These are phyloP conservation scores for Pholis gunnellus DNA, from an alignment of 2,113 vertebrate genomes.

Conservation along the genomic window DNA sequence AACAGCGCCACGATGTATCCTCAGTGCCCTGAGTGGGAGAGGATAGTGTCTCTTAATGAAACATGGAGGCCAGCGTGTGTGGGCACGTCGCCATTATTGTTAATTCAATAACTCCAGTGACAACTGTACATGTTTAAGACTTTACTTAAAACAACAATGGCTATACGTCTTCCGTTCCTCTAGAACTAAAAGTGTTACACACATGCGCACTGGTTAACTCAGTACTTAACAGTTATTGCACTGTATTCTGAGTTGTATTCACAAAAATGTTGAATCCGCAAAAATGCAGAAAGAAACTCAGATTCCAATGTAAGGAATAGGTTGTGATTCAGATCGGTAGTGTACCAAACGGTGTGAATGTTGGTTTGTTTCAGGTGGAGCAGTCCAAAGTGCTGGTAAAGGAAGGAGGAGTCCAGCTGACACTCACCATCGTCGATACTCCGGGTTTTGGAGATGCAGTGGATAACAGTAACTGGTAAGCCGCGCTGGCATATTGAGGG, in stretches of 20 bases:
- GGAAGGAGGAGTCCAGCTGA: conserved; percentile 87
- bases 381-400: conserved; percentile 87
- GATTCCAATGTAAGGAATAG: background rate
- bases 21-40: conserved; percentile 36
- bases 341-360: background rate
- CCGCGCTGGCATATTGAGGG: background rate
- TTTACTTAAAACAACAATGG: too few relatives aligned
- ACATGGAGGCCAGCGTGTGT: conserved; percentile 4
- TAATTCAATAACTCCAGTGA: too few relatives aligned
- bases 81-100: too few relatives aligned
- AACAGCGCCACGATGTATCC: too few relatives aligned
- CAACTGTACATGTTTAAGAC: too few relatives aligned
- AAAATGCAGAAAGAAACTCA: background rate
- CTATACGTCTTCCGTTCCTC: too few relatives aligned
- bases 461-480: conserved; percentile 88
- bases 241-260: background rate
- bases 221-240: background rate
- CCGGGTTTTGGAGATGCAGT: conserved; percentile 87
- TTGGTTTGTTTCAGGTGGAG: conserved; percentile 80
- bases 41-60: conserved; percentile 20
- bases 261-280: background rate
- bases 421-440: conserved; percentile 87
- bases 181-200: too few relatives aligned
- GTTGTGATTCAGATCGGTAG: background rate
- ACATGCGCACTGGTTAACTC: too few relatives aligned